phyloP scores from a whole-genome alignment of 2,888 invertebrate species.

The Imbricaverruca yamaguchii region DNA sequence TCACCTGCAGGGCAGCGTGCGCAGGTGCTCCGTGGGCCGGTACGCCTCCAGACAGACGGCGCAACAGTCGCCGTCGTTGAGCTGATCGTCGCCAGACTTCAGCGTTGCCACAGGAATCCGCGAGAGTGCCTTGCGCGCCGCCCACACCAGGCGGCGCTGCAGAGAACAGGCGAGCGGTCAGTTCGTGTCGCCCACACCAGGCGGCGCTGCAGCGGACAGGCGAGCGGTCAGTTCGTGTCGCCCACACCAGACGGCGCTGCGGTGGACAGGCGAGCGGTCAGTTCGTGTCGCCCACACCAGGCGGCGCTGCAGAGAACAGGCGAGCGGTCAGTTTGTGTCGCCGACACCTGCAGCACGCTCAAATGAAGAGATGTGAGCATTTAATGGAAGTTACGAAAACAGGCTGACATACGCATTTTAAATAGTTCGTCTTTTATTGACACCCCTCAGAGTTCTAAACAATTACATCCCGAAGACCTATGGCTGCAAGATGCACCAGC shows the following conservation, averaged over 20 bases:
- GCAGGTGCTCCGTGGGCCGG: slow-evolving; percentile 31
- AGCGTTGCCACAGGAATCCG: slow-evolving; percentile 86
- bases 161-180: no score
- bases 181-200: not conserved
- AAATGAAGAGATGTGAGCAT: no score
- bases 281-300: not conserved
- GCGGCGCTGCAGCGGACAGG: not conserved
- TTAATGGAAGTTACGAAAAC: no score
- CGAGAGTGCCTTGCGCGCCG: slow-evolving; percentile 65
- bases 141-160: slow-evolving; percentile 9
- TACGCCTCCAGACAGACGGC: slow-evolving; percentile 93
- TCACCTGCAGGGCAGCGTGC: slow-evolving; percentile 19
- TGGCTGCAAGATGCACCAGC: no score
- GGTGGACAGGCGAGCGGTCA: no score
- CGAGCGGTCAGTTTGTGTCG: not conserved
- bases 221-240: not conserved
- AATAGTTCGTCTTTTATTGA: no score
- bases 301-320: not conserved
- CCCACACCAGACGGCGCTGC: slow-evolving; percentile 5
- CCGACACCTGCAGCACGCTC: no score
- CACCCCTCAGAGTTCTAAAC: no score
- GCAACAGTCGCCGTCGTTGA: slow-evolving; percentile 80
- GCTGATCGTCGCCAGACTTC: slow-evolving; percentile 77
- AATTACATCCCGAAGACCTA: no score
- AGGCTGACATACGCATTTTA: no score